These are phyloP conservation scores for Stegana nigrithorax DNA, from an alignment of 2,888 invertebrate species.

Conservation along the genomic window DNA sequence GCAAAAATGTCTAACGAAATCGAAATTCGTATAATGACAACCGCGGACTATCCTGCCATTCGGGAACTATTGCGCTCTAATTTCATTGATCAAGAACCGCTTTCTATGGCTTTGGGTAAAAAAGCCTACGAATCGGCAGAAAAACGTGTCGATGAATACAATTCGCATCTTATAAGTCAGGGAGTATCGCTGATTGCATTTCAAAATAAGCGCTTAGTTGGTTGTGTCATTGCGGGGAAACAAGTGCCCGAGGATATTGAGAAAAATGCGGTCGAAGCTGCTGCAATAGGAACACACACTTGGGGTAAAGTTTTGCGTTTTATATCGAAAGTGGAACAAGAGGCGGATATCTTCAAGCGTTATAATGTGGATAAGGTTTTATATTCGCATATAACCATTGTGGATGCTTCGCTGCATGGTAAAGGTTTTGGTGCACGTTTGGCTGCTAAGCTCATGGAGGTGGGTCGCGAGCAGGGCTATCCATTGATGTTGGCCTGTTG, in stretches of 20 bases:
- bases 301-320: conserved; percentile 39
- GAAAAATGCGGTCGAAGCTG: conserved; percentile 33
- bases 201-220: conserved; percentile 30
- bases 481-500: conserved; percentile 46
- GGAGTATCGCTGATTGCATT: conserved; percentile 36
- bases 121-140: too few relatives aligned
- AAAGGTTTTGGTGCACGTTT: conserved; percentile 48
- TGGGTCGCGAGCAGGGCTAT: conserved; percentile 39
- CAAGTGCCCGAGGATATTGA: conserved; percentile 29
- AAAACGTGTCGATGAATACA: too few relatives aligned
- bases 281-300: conserved; percentile 27
- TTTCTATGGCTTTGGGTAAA: too few relatives aligned
- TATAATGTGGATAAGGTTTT: conserved; percentile 38
- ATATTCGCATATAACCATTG: conserved; percentile 41
- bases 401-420: conserved; percentile 35
- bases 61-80: too few relatives aligned
- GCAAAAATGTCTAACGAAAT: conserved; percentile 31
- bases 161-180: conserved; percentile 26
- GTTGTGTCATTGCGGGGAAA: conserved; percentile 34
- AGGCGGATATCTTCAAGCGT: conserved; percentile 38
- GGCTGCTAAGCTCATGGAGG: conserved; percentile 39
- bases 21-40: conserved; percentile 31
- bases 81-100: too few relatives aligned
- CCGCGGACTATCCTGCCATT: conserved; percentile 26
- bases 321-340: conserved; percentile 38